Evolutionary conservation across 2,888 invertebrate genomes (phyloP).

Genomic region (Rhagium mordax): DNA sequence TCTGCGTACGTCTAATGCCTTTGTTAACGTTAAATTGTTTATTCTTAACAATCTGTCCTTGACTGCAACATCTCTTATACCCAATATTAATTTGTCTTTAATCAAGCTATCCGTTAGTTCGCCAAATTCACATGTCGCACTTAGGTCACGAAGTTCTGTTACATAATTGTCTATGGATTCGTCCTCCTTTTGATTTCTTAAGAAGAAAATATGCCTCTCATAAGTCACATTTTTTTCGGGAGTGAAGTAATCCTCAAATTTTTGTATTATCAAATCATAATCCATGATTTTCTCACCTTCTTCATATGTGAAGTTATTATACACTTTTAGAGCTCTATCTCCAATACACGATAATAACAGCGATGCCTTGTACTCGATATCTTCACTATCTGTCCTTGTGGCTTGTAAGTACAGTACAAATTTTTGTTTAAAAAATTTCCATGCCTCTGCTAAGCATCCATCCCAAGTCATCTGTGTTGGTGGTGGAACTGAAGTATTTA

Average conservation of each 20-base stretch:
- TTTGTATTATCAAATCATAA: background rate
- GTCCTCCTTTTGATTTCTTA: background rate
- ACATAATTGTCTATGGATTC: too few species aligned
- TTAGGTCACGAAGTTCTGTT: too few species aligned
- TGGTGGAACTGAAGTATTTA: too few species aligned
- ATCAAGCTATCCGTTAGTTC: background rate
- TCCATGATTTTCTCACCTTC: conserved; percentile 12
- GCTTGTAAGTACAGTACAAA: background rate
- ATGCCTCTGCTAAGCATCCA: background rate
- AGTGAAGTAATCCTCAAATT: conserved; percentile 16
- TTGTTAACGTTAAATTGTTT: background rate
- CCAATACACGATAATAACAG: conserved; percentile 5
- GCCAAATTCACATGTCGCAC: background rate
- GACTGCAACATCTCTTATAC: background rate
- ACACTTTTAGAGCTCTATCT: conserved; percentile 1
- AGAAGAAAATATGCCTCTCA: conserved; percentile 12
- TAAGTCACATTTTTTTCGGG: conserved; percentile 14
- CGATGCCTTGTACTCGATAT: background rate
- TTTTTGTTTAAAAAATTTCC: background rate
- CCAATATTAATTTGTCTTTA: background rate
- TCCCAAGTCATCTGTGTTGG: background rate
- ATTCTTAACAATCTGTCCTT: background rate
- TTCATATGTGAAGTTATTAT: conserved; percentile 9
- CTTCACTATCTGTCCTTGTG: background rate
- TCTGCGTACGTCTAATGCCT: background rate